Conservation (phyloP, 2,797 vertebrate species). For the Ataeniobius toweri region DNA sequence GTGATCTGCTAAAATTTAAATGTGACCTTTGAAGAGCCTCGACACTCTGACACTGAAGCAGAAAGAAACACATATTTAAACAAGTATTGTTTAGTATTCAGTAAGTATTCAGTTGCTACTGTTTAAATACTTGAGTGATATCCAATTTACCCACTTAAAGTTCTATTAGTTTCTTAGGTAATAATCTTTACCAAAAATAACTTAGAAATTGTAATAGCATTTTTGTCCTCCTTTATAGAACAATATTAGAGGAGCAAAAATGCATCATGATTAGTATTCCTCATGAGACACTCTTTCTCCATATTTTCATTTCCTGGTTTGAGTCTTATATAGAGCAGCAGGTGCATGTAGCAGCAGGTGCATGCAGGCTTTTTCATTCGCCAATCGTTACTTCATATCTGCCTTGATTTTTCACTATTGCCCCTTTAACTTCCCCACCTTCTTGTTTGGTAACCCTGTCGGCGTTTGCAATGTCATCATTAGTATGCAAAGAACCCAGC, state of each 20-base stretch:
- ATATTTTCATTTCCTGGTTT: constrained; percentile 72
- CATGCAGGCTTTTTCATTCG: constrained; percentile 39
- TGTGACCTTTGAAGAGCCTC: constrained; percentile 8
- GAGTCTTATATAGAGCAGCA: constrained; percentile 67
- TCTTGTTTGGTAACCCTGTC: constrained; percentile 1
- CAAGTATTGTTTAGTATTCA: too few species aligned
- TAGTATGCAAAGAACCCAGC: constrained; percentile 55
- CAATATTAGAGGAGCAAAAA: constrained; percentile 20
- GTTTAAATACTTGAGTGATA: background rate
- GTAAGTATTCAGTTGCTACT: background rate
- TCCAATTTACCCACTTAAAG: background rate
- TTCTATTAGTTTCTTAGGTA: constrained; percentile 25
- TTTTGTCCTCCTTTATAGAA: constrained; percentile 14
- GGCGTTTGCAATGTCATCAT: constrained; percentile 48
- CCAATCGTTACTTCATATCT: constrained; percentile 50
- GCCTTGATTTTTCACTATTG: constrained; percentile 18
- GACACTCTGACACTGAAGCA: background rate
- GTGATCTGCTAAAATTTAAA: constrained; percentile 35
- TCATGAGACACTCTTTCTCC: constrained; percentile 30
- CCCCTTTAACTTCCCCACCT: background rate
- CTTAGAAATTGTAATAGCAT: constrained; percentile 34
- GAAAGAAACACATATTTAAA: background rate
- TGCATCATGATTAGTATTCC: constrained; percentile 66
- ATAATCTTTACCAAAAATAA: constrained; percentile 43
- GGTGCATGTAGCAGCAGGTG: constrained; percentile 44